Evolutionary conservation across 2,797 vertebrate species (phyloP).

Genomic region (Trematomus bernacchii): DNA sequence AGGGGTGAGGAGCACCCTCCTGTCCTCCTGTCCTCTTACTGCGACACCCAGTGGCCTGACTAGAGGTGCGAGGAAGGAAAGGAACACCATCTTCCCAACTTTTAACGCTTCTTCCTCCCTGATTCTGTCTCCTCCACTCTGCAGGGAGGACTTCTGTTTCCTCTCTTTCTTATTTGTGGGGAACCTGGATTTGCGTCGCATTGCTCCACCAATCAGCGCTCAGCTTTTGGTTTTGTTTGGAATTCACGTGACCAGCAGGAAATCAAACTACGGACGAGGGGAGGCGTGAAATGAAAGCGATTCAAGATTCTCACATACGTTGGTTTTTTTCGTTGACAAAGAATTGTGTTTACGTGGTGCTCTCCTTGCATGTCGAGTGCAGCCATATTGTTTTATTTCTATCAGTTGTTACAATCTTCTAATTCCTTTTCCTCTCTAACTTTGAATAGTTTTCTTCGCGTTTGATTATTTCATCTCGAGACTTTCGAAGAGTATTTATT

Average conservation of each 20-base stretch:
- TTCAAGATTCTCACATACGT: background rate
- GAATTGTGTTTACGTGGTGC: conserved; percentile 64
- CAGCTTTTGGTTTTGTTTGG: conserved; percentile 37
- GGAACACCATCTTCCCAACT: conserved; percentile 27
- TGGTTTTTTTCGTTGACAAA: conserved; percentile 4
- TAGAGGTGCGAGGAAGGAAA: conserved; percentile 34
- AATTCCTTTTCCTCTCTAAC: conserved; percentile 4
- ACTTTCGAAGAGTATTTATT: conserved; percentile 61
- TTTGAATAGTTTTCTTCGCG: conserved; percentile 56
- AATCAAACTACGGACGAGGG: conserved; percentile 28
- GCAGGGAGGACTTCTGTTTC: conserved; percentile 11
- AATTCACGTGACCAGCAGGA: conserved; percentile 24
- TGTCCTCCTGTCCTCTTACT: conserved; percentile 19
- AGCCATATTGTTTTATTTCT: conserved; percentile 59
- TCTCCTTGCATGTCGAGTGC: conserved; percentile 71
- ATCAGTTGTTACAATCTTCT: conserved; percentile 38
- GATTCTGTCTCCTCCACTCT: background rate
- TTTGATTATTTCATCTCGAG: conserved; percentile 43
- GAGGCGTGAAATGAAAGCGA: background rate
- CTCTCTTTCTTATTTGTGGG: conserved; percentile 11
- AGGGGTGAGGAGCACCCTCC: conserved; percentile 30
- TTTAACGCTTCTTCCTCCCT: conserved; percentile 14
- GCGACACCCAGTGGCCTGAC: conserved; percentile 40
- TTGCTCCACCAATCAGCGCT: conserved; percentile 43
- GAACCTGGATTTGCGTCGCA: conserved; percentile 46